These are phyloP conservation scores for Tyrophagus putrescentiae DNA, from an alignment of 1,140 invertebrate genomes.

Conservation along the genomic window DNA sequence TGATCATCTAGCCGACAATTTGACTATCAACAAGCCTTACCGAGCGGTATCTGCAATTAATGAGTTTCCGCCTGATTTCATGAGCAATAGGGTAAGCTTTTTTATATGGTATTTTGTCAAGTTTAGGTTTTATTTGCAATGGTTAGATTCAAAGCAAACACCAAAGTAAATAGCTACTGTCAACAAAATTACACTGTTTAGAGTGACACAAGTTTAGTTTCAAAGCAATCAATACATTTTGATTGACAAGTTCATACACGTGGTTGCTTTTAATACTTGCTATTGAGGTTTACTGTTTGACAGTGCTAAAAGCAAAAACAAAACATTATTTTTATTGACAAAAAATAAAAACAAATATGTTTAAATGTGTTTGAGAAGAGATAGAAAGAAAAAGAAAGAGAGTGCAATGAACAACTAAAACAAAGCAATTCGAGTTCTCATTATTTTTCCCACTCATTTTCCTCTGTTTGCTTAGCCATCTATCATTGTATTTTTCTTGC, in stretches of 20 bases:
- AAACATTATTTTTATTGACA: too few relatives aligned
- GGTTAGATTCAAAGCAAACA: background rate
- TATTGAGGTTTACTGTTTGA: too few relatives aligned
- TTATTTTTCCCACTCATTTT: too few relatives aligned
- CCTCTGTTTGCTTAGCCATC: too few relatives aligned
- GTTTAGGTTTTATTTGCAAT: background rate
- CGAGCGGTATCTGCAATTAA: slow-evolving; percentile 5
- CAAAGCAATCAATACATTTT: background rate
- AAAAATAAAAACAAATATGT: too few relatives aligned
- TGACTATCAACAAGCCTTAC: background rate
- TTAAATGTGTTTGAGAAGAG: too few relatives aligned
- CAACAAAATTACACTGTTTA: background rate
- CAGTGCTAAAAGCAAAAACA: too few relatives aligned
- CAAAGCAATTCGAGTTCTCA: too few relatives aligned
- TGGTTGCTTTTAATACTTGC: too few relatives aligned
- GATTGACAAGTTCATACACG: too few relatives aligned
- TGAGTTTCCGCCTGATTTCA: slow-evolving; percentile 20
- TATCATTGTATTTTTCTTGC: background rate
- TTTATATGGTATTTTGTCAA: background rate
- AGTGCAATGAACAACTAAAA: too few relatives aligned
- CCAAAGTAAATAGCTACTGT: background rate
- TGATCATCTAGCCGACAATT: background rate
- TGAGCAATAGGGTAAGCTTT: slow-evolving; percentile 13
- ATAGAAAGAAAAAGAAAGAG: too few relatives aligned
- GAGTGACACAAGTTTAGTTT: background rate